Base-by-base conservation (phyloP, 1,140 invertebrate species). In the Conus ventricosus region DNA sequence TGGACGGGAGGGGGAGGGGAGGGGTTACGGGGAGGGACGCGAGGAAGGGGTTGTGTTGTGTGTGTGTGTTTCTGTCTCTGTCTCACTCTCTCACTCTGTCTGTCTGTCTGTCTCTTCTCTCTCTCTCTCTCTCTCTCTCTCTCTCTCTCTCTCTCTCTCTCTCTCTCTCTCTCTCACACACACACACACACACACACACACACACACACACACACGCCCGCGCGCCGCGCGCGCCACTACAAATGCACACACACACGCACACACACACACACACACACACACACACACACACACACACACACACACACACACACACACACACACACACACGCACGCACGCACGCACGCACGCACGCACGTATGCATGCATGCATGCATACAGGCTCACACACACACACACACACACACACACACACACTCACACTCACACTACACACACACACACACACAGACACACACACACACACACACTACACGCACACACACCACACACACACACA, bases 61-160 rank as follows among this genome's bases (percentile, higher is more conserved):
- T 60, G 57, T 11, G 57, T 85, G 5, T 57, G 25, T 60, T 15
- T n/a, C 63, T 53, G 15, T 53, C 39, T 55, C 39, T 82, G 15
- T 82, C 80, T 53, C 80, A 10, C 39, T 53, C 80, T 82, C 39
- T 82, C 80, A 6, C 39, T 82, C 54, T 53, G 15, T 82, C 39
- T 82, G 8, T 53, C 54, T 55, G 4, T 82, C 80, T 53, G 8
- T 82, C 6, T 82, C 54, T 53, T 63, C 57, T 51, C 84, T 23
- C 85, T 71, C 63, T 20, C 60, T 75, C 25, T 53, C 85, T 75
- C 85, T 53, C 53, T 17, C 15, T 5, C 25, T 39, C 67, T 0
- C 57, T 63, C 67, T 25, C 67, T 67, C 51, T 67, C 85, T 67
- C 85, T 86, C 57, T 86, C 85, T 67, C 85, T 53, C 55, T 67